Conservation (phyloP, 2,797 vertebrate genomes). For the Acanthornis magna region DNA sequence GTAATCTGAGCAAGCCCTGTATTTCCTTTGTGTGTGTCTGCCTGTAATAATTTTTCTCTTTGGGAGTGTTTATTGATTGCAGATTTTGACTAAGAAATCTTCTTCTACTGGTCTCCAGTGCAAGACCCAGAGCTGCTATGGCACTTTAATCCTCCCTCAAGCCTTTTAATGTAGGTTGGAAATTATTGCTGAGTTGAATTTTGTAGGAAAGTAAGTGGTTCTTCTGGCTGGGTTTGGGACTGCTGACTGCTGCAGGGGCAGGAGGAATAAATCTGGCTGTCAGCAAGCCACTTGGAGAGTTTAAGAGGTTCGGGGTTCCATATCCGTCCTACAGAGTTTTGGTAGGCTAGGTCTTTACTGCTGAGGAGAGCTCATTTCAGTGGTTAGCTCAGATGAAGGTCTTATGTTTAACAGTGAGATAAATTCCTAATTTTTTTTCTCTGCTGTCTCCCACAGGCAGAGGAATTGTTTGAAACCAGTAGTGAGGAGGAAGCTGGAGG, state of each 20-base stretch:
- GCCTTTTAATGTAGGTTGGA: not conserved
- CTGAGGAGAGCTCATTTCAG: not conserved
- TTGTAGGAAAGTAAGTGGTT: not conserved
- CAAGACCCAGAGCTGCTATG: not conserved
- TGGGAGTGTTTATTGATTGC: not conserved
- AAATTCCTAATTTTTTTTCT: not conserved
- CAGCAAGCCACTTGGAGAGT: not conserved
- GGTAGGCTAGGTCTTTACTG: not conserved
- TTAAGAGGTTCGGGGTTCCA: not conserved
- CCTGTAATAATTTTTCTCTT: not conserved
- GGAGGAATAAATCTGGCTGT: not conserved
- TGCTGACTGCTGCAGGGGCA: not conserved
- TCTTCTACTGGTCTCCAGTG: not conserved
- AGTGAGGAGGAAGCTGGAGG: slow-evolving; percentile 80
- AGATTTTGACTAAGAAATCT: not conserved
- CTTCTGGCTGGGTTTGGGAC: not conserved
- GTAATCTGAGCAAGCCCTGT: not conserved
- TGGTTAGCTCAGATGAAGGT: not conserved
- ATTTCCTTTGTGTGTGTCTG: not conserved
- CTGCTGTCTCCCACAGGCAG: slow-evolving; percentile 34
- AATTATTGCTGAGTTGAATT: not conserved
- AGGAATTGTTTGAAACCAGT: slow-evolving; percentile 80
- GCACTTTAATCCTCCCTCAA: not conserved
- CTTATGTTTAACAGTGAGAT: not conserved
- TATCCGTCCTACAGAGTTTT: not conserved